These are phyloP conservation scores for Tetrapedia diversipes DNA, from an alignment of 2,888 invertebrate genomes.

Conservation along the genomic window DNA sequence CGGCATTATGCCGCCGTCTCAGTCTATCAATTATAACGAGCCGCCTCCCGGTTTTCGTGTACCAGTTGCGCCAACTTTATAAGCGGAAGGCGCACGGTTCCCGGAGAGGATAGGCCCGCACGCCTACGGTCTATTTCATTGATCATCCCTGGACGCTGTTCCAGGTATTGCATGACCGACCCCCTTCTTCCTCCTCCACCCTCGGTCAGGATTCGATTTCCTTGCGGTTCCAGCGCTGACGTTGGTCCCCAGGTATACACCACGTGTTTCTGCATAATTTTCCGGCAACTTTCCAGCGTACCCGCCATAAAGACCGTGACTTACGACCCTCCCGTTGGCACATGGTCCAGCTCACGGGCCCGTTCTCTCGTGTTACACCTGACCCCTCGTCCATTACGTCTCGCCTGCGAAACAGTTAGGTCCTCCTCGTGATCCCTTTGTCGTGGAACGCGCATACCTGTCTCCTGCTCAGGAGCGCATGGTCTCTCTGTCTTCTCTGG, in stretches of 20 bases:
- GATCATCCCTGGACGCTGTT: conserved; percentile 74
- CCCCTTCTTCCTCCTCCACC: background rate
- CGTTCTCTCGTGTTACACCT: conserved; percentile 49
- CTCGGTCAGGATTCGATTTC: conserved; percentile 1
- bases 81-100: background rate
- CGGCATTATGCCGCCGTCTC: conserved; percentile 81
- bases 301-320: conserved; percentile 73
- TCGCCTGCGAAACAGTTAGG: conserved; percentile 58
- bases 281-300: conserved; percentile 70
- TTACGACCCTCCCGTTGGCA: conserved; percentile 62
- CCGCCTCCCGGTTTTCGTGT: conserved; percentile 50
- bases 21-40: conserved; percentile 80
- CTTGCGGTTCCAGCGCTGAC: conserved; percentile 48
- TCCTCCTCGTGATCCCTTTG: conserved; percentile 35
- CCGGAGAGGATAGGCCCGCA: background rate
- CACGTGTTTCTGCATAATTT: conserved; percentile 74
- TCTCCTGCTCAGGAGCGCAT: background rate
- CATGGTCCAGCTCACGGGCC: conserved; percentile 53
- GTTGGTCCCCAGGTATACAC: conserved; percentile 24
- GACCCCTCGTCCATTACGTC: conserved; percentile 50
- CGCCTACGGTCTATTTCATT: conserved; percentile 77
- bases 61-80: background rate
- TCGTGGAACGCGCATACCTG: conserved; percentile 24
- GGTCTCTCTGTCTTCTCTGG: background rate
- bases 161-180: conserved; percentile 56